Conservation (phyloP, 1,140 invertebrate genomes). For the Brachionus asplanchnoidis region DNA sequence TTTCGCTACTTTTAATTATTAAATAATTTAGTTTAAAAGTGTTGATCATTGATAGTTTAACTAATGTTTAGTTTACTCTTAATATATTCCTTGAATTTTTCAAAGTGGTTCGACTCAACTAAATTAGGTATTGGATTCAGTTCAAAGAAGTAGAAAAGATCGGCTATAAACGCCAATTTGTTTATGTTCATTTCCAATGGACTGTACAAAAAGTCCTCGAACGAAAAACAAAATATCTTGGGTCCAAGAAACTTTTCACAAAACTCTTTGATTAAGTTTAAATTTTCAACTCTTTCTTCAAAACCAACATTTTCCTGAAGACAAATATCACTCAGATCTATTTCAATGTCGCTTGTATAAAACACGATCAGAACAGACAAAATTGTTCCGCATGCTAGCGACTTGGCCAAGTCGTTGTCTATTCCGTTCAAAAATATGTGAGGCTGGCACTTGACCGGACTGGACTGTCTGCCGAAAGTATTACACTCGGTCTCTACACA, state of each 20-base stretch:
- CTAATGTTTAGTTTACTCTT: background rate
- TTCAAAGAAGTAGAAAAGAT: slow-evolving; percentile 24
- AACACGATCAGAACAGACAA: slow-evolving; percentile 10
- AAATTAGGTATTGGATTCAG: background rate
- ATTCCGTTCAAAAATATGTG: background rate
- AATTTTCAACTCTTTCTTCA: slow-evolving; percentile 40
- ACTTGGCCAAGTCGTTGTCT: background rate
- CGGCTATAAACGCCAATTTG: slow-evolving; percentile 31
- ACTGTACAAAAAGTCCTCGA: slow-evolving; percentile 39
- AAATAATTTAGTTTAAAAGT: too few relatives aligned
- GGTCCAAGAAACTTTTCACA: slow-evolving; percentile 13
- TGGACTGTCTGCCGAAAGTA: background rate
- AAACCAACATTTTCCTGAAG: slow-evolving; percentile 35
- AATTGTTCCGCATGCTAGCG: slow-evolving; percentile 19
- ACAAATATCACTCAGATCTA: slow-evolving; percentile 24
- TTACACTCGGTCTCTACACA: slow-evolving; percentile 24
- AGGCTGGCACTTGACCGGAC: background rate
- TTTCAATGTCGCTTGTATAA: slow-evolving; percentile 21
- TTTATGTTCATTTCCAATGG: slow-evolving; percentile 13
- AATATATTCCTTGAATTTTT: slow-evolving; percentile 16
- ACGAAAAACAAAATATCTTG: background rate
- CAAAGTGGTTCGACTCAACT: slow-evolving; percentile 6
- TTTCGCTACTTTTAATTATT: too few relatives aligned
- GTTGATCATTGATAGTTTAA: background rate
- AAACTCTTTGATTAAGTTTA: slow-evolving; percentile 37